Evolutionary conservation across 2,113 vertebrate genomes (phyloP).

Genomic region (Epinephelus lanceolatus): DNA sequence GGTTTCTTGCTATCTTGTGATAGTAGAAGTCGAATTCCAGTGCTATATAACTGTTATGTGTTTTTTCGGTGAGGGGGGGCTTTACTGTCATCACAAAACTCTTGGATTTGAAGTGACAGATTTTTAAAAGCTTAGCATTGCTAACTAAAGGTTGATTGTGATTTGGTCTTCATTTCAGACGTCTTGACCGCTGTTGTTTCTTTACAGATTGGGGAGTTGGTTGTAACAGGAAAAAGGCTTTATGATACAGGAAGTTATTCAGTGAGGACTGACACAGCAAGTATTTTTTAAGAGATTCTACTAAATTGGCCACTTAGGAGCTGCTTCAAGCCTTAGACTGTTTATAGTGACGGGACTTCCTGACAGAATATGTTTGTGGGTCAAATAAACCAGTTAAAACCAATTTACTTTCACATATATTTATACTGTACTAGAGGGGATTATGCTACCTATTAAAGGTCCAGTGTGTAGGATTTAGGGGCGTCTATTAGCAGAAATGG

Average conservation of each 20-base stretch:
- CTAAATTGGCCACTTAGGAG: slow-evolving; percentile 12
- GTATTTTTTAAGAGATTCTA: slow-evolving; percentile 17
- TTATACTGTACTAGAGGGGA: neutral
- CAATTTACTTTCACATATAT: neutral
- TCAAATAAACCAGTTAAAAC: neutral
- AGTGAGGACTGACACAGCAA: neutral
- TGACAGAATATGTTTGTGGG: neutral
- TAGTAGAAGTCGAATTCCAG: too few relatives aligned
- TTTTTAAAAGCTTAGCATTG: slow-evolving; percentile 9
- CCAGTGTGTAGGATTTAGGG: too few relatives aligned
- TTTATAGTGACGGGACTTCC: neutral
- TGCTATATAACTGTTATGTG: too few relatives aligned
- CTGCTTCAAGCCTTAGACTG: neutral
- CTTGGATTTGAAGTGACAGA: neutral
- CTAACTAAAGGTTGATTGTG: neutral
- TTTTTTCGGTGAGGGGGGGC: too few relatives aligned
- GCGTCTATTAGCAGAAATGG: too few relatives aligned
- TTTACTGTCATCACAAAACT: too few relatives aligned
- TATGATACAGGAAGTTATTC: neutral
- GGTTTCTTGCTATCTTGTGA: too few relatives aligned
- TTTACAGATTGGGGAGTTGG: neutral
- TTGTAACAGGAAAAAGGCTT: neutral
- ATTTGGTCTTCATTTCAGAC: slow-evolving; percentile 10
- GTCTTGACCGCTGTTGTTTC: neutral
- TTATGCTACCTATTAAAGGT: neutral